Conservation (phyloP, 2,888 invertebrate genomes). For the Ophonus ardosiacus region DNA sequence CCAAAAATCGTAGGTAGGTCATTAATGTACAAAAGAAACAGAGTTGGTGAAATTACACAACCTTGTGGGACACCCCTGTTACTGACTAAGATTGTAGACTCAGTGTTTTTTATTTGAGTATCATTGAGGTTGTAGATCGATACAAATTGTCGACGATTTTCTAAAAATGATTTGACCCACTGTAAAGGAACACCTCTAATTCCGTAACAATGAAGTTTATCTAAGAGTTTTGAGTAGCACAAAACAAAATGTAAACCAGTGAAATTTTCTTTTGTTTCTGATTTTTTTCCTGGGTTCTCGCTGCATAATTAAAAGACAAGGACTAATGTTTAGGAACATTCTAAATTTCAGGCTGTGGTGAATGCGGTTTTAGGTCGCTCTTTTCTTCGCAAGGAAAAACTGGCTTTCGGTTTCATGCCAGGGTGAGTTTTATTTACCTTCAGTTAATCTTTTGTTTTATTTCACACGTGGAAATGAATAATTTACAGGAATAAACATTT, state of each 20-base stretch:
- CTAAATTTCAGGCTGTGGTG: not conserved
- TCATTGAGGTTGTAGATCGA: too few species aligned
- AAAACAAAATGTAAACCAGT: not conserved
- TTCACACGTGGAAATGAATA: not conserved
- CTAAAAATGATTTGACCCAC: too few species aligned
- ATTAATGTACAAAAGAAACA: too few species aligned
- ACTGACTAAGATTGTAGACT: too few species aligned
- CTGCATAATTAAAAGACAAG: constrained; percentile 28
- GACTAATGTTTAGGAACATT: constrained; percentile 7
- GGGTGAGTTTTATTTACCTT: constrained; percentile 5
- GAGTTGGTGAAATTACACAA: too few species aligned
- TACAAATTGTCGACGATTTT: too few species aligned
- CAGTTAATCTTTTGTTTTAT: constrained; percentile 15
- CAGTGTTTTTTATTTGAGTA: too few species aligned
- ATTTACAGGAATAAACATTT: not conserved
- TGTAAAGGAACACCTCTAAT: too few species aligned
- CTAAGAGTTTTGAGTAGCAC: too few species aligned
- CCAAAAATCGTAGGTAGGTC: too few species aligned
- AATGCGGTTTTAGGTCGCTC: not conserved
- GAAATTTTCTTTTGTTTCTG: constrained; percentile 3
- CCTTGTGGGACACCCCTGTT: too few species aligned
- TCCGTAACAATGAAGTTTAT: too few species aligned
- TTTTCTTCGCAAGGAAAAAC: not conserved
- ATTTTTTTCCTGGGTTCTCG: not conserved
- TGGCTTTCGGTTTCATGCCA: not conserved